A percentile compares a stretch with the other conserved stretches of the same genome.
Conservation (phyloP, 2,797 vertebrate species). For the Astyanax mexicanus region DNA sequence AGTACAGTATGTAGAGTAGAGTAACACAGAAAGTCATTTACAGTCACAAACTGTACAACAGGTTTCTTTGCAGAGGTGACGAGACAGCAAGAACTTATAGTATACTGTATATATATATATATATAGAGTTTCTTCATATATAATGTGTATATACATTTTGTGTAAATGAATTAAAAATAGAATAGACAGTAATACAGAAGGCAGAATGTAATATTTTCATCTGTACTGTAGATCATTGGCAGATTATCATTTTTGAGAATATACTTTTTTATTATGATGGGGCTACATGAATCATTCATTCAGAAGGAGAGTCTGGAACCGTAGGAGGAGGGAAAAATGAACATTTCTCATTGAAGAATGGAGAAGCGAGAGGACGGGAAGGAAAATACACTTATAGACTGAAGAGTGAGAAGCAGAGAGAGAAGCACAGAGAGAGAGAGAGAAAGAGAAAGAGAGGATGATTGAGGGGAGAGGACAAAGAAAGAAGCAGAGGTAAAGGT, state of each 20-base stretch:
- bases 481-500: constrained; percentile 57
- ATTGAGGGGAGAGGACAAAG: constrained; percentile 33
- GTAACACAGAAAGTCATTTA: constrained; percentile 86
- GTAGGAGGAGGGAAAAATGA: constrained; percentile 63
- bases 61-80: constrained; percentile 72
- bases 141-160: constrained; percentile 75
- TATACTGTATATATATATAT: too few relatives aligned
- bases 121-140: constrained; percentile 66
- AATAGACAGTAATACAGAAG: constrained; percentile 67
- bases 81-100: constrained; percentile 65
- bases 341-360: constrained; percentile 48
- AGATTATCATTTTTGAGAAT: constrained; percentile 71
- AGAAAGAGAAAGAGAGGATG: constrained; percentile 29
- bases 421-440: constrained; percentile 46
- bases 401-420: constrained; percentile 35
- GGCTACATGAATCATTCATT: constrained; percentile 81
- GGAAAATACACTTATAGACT: neutral
- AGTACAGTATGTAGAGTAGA: too few relatives aligned
- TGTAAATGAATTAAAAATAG: constrained; percentile 69
- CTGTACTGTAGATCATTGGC: constrained; percentile 58
- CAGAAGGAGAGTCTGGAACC: constrained; percentile 67
- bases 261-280: constrained; percentile 73
- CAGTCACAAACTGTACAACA: constrained; percentile 90
- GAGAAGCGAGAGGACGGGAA: constrained; percentile 16
- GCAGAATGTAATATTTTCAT: constrained; percentile 62